phyloP scores from a whole-genome alignment of 2,888 invertebrate species.

The Aphidius colemani region DNA sequence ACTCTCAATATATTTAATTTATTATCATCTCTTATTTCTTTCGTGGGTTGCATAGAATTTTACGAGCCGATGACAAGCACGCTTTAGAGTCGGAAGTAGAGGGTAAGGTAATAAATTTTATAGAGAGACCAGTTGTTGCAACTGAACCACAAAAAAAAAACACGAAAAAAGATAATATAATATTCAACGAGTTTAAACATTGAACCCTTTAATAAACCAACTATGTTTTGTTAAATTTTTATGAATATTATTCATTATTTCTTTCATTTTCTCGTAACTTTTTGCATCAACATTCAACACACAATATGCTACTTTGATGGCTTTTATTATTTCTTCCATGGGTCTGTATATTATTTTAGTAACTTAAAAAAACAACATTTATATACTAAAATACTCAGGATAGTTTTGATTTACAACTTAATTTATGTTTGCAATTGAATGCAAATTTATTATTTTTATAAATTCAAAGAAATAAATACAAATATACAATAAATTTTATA shows the following conservation, averaged over 20 bases:
- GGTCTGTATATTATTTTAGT: no score
- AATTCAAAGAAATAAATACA: no score
- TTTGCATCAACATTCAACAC: no score
- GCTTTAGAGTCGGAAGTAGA: slow-evolving; percentile 46
- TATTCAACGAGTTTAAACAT: no score
- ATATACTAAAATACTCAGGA: no score
- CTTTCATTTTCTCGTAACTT: neutral
- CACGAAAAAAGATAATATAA: neutral
- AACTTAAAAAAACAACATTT: no score
- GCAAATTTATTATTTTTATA: no score
- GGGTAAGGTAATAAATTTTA: slow-evolving; percentile 34
- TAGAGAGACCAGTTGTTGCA: slow-evolving; percentile 24
- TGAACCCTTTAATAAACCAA: neutral
- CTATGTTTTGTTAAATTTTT: neutral
- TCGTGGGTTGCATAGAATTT: slow-evolving; percentile 29
- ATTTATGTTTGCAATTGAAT: no score
- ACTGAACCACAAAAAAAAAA: neutral
- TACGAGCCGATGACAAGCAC: slow-evolving; percentile 48
- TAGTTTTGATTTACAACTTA: no score
- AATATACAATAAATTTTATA: no score
- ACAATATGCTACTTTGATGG: no score
- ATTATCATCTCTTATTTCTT: slow-evolving; percentile 1
- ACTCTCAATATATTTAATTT: neutral
- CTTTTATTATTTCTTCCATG: no score
- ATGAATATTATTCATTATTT: neutral